Evolutionary conservation across 2,888 invertebrate genomes (phyloP), one percentile per base, ranked within the genome.

Genomic region (Pseudococcus jackbeardsleyi): DNA sequence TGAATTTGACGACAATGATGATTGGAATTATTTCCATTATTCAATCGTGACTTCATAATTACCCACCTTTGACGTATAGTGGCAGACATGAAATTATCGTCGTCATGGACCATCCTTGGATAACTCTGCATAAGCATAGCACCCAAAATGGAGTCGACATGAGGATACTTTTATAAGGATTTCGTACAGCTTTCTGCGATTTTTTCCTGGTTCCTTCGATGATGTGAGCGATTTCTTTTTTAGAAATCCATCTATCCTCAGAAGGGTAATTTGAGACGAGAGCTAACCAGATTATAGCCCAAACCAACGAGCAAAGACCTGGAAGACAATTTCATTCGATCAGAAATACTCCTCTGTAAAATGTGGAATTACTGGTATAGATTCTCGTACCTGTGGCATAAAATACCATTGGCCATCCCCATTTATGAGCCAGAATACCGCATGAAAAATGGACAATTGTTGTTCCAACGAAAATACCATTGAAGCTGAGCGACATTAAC

Each of bases 91-190:
- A n/a, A 15, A 77, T 17, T 11, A 87, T 77, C 8, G 68, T 50
- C 2, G 50, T 26, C 26, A 77, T 48, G 0, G 86, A 39, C 86
- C 86, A 87, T 12, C 77, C 59, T 11, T 46, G 33, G 17, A 50
- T 46, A 22, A 77, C 48, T 22, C 42, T 19, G 11, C 77, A 26
- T 7, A 72, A 9, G 12, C 46, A 42, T 12, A 77, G 12, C 6
- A 46, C 79, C 86, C 77, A 87, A n/a, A 77, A 72, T 26, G 77
- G 64, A 26, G 17, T 72, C 26, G 86, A 87, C 39, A 39, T 87
- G 4, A 87, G 22, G 12, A 87, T 87, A 5, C 33, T 87, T 33
- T 87, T 87, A 17, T 77, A 87, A 19, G 86, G 86, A 77, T 48
- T 48, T 6, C 17, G 6, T 6, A 9, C 72, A 64, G 22, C 22